phyloP scores from a whole-genome alignment of 2,797 vertebrate species.

The Capromys pilorides region DNA sequence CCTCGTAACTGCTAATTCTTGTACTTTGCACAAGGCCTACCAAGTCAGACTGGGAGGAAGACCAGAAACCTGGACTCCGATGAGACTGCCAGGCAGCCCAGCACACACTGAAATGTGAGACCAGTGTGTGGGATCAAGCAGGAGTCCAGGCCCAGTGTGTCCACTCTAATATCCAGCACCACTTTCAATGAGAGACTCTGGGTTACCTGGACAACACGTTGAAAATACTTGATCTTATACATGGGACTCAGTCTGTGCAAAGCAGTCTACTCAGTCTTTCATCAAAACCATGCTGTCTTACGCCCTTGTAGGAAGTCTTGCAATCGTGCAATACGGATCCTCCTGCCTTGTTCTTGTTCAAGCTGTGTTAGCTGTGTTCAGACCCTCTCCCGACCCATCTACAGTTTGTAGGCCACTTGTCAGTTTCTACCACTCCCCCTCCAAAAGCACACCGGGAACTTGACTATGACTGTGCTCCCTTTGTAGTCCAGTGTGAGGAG shows the following conservation, averaged over 20 bases:
- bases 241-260: background rate
- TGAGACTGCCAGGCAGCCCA: background rate
- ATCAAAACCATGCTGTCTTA: background rate
- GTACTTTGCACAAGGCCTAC: background rate
- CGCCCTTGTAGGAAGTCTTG: background rate
- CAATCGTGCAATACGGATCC: rapidly evolving
- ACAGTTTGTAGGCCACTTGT: background rate
- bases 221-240: background rate
- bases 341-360: background rate
- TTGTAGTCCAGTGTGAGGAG: background rate
- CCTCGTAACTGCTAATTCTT: background rate
- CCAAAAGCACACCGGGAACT: background rate
- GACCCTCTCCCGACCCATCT: background rate
- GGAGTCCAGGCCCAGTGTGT: rapidly evolving
- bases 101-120: background rate
- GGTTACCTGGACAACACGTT: background rate
- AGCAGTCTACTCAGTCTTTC: background rate
- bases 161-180: background rate
- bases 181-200: background rate
- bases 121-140: rapidly evolving
- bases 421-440: background rate
- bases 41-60: background rate
- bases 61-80: background rate
- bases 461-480: too few species aligned
- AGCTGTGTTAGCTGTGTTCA: background rate